These are phyloP conservation scores for Acanthococcus lagerstroemiae DNA, from an alignment of 2,888 invertebrate genomes.

Conservation along the genomic window DNA sequence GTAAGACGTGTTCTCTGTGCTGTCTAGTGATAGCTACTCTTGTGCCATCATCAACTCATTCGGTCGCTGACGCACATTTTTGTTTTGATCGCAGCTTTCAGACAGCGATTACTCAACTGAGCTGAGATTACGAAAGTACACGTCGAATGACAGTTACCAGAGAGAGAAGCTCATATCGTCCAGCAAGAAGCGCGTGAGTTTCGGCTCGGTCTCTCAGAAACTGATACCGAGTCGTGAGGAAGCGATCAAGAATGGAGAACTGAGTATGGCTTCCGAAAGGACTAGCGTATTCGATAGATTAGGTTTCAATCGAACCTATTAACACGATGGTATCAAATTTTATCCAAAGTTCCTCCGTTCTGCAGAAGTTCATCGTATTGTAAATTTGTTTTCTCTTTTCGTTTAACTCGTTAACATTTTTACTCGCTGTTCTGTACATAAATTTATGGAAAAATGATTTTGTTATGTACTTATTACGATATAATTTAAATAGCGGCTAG, in stretches of 20 bases:
- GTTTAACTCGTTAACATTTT: too few relatives aligned
- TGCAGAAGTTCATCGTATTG: too few relatives aligned
- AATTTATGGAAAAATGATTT: too few relatives aligned
- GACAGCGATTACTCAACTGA: background rate
- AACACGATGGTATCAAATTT: too few relatives aligned
- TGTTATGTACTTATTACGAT: too few relatives aligned
- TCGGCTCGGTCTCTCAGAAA: constrained; percentile 23
- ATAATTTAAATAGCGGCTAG: too few relatives aligned
- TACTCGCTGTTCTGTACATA: too few relatives aligned
- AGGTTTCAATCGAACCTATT: constrained; percentile 22
- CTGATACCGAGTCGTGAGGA: constrained; percentile 27
- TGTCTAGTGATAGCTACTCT: too few relatives aligned
- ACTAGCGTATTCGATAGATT: constrained; percentile 25
- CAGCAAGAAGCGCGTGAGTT: constrained; percentile 20
- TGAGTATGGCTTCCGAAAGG: background rate
- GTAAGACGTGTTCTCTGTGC: background rate
- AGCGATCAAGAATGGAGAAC: constrained; percentile 20
- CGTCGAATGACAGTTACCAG: background rate
- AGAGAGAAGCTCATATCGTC: background rate
- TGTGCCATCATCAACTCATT: too few relatives aligned
- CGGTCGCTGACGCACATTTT: too few relatives aligned
- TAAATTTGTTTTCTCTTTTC: too few relatives aligned
- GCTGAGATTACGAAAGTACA: background rate
- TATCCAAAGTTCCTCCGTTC: too few relatives aligned
- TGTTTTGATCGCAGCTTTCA: background rate